Conservation (phyloP, 2,797 vertebrate genomes). For the Monodelphis domestica region DNA sequence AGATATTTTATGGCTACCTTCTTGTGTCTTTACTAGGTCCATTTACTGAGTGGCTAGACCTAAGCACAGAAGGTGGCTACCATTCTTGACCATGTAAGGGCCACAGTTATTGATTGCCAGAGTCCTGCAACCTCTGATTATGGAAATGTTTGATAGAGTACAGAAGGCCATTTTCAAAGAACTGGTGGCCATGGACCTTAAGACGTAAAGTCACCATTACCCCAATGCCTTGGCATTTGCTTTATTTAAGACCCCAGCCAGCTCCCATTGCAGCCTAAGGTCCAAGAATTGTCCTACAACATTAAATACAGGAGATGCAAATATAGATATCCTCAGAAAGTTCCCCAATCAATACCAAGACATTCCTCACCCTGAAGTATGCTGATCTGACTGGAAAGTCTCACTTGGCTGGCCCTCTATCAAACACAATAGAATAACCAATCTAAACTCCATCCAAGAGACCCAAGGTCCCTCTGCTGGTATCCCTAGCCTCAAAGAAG, state of each 20-base stretch:
- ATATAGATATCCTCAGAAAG: background rate
- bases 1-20: background rate
- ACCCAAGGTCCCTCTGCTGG: background rate
- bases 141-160: background rate
- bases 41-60: background rate
- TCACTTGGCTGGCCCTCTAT: background rate
- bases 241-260: background rate
- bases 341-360: background rate
- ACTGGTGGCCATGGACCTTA: background rate
- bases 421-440: background rate
- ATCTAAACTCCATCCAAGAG: background rate
- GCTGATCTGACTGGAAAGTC: background rate
- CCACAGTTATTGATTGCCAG: background rate
- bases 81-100: background rate
- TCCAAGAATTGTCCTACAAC: background rate
- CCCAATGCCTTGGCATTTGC: background rate
- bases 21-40: background rate
- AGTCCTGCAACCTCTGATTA: background rate
- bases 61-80: background rate
- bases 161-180: background rate
- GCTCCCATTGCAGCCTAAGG: background rate
- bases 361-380: background rate
- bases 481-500: too few species aligned
- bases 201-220: too few species aligned
- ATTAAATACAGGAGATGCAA: background rate